Conservation (phyloP, 2,888 invertebrate species). For the Agrotis puta region DNA sequence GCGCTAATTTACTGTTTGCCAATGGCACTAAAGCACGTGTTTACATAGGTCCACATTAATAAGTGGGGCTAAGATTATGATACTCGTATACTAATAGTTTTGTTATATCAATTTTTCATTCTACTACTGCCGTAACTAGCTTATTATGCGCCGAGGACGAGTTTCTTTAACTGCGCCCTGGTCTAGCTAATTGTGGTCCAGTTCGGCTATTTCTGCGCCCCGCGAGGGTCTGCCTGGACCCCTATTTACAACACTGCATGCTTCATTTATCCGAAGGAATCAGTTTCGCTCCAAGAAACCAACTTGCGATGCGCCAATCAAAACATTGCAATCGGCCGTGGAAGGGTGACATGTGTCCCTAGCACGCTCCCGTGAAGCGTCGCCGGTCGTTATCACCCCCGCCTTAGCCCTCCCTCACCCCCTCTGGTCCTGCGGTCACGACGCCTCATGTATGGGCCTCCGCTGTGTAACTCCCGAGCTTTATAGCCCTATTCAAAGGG, state of each 20-base stretch:
- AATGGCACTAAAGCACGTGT: conserved; percentile 3
- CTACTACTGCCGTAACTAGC: too few relatives aligned
- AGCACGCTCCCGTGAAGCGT: conserved; percentile 45
- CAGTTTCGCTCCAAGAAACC: neutral
- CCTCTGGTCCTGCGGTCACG: conserved; percentile 47
- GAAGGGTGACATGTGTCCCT: conserved; percentile 65
- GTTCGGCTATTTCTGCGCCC: too few relatives aligned
- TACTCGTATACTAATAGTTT: neutral
- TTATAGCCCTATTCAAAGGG: conserved; percentile 43
- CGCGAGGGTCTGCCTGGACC: too few relatives aligned
- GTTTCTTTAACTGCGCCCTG: too few relatives aligned
- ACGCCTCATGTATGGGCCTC: conserved; percentile 47
- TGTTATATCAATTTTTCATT: neutral
- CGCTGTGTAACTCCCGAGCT: conserved; percentile 38
- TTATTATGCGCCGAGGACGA: too few relatives aligned
- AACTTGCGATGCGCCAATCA: conserved; percentile 13
- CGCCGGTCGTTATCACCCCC: conserved; percentile 54
- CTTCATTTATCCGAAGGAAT: neutral
- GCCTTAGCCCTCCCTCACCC: conserved; percentile 18
- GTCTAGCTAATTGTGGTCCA: too few relatives aligned
- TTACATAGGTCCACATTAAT: conserved; percentile 7
- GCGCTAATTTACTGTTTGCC: conserved; percentile 14
- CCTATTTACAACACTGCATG: neutral
- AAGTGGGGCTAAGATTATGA: conserved; percentile 3
- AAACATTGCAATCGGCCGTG: conserved; percentile 40